Conservation (phyloP, 2,888 invertebrate genomes). For the Lepidonotus clava region DNA sequence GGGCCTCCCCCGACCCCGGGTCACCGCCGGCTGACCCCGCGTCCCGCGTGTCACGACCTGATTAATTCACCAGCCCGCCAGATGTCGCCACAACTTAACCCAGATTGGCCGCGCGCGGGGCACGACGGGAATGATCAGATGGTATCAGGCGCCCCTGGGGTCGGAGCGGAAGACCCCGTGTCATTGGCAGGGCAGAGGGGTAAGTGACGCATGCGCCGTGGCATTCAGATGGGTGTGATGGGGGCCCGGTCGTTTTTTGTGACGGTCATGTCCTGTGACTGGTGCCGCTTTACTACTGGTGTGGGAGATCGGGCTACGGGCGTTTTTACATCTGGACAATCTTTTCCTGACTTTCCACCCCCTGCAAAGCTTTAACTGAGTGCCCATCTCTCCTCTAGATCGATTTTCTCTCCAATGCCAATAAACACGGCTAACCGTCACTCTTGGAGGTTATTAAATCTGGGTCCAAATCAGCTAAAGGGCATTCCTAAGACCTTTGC, state of each 20-base stretch:
- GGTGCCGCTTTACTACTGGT: background rate
- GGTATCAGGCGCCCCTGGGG: background rate
- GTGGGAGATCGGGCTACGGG: too few relatives aligned
- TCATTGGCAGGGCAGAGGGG: constrained; percentile 15
- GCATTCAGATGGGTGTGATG: background rate
- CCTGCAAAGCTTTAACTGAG: background rate
- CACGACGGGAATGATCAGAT: background rate
- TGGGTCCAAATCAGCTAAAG: too few relatives aligned
- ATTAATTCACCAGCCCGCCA: constrained; percentile 30
- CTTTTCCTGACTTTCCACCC: too few relatives aligned
- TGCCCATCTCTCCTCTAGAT: too few relatives aligned
- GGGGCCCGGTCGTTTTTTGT: background rate
- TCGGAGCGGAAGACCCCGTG: constrained; percentile 19
- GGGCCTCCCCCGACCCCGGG: too few relatives aligned
- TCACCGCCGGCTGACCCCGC: background rate
- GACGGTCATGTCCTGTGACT: background rate
- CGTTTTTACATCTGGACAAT: background rate
- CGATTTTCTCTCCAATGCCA: too few relatives aligned
- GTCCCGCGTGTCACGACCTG: constrained; percentile 29
- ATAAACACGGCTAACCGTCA: too few relatives aligned
- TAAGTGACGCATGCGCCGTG: constrained; percentile 45
- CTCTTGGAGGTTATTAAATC: too few relatives aligned
- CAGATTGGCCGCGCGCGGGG: background rate
- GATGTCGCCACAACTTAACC: constrained; percentile 1
- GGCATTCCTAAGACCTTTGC: too few relatives aligned